Evolutionary conservation across 2,888 invertebrate genomes (phyloP).

Genomic region (Napeogenes sylphis): DNA sequence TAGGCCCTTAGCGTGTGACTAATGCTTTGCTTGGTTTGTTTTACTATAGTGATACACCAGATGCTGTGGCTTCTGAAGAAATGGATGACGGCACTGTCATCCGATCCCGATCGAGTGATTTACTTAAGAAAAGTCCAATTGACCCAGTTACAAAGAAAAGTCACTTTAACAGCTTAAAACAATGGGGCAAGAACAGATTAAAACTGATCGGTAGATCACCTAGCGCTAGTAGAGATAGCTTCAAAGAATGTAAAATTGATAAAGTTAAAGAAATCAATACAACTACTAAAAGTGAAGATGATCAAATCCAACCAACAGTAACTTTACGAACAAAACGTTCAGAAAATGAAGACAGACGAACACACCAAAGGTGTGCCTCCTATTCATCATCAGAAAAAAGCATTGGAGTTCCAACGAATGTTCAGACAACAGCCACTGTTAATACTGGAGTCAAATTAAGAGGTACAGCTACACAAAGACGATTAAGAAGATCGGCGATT

Average conservation of each 20-base stretch:
- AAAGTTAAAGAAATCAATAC: constrained; percentile 64
- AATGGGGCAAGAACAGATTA: constrained; percentile 90
- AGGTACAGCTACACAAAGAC: constrained; percentile 83
- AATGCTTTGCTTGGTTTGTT: constrained; percentile 79
- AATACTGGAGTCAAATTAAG: constrained; percentile 84
- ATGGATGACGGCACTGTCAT: constrained; percentile 75
- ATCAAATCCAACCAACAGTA: constrained; percentile 82
- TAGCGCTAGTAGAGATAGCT: constrained; percentile 75
- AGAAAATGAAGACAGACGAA: constrained; percentile 80
- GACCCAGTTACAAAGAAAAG: constrained; percentile 77
- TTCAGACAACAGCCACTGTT: constrained; percentile 76
- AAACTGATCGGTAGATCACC: constrained; percentile 83
- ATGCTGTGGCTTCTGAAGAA: constrained; percentile 74
- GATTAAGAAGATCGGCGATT: constrained; percentile 81
- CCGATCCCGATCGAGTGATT: constrained; percentile 86
- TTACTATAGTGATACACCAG: constrained; percentile 75
- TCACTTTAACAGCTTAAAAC: constrained; percentile 88
- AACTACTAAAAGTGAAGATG: constrained; percentile 71
- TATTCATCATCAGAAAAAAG: constrained; percentile 87
- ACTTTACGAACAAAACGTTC: constrained; percentile 79
- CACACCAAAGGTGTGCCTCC: constrained; percentile 87
- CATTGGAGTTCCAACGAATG: constrained; percentile 76
- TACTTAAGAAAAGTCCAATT: constrained; percentile 82
- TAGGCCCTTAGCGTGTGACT: constrained; percentile 77
- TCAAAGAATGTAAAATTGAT: constrained; percentile 64